Base-by-base conservation (phyloP, 2,797 vertebrate genomes). In the Triplophysa yarkandensis region DNA sequence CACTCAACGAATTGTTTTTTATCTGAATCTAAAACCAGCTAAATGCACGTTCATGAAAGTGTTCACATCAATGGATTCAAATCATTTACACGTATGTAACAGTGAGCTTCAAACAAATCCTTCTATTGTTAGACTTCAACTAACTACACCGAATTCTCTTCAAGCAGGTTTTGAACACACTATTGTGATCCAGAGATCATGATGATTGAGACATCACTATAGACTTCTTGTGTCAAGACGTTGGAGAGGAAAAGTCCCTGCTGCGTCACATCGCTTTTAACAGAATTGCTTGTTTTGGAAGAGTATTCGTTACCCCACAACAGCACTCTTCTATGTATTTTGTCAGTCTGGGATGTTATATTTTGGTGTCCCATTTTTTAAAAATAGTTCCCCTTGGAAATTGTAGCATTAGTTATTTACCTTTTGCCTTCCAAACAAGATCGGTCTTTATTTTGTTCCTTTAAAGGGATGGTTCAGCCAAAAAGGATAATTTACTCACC, bases 1-100 rank as follows among this genome's bases (percentile, higher is more conserved):
- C 76, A 76, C 79, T 81, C 80, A 71, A 78, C 69, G 78, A 85
- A 85, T 67, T 71, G 23, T 55, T 48, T 77, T 50, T 66, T 39
- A 34, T 46, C 16, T 43, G 13, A 4, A 39, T 9, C 17, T 43
- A 8, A 5, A 36, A 1, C 52, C 72, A 74, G 44, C 46, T 67
- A 0, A 41, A 46, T 4, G 28, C 23, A 54, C 23, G 16, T 54
- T 54, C 13, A 52, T 4, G 50, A 25, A 54, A 16, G 50, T 1
- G 14, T 27, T 54, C 11, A 27, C 11, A 50, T 50, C 48, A 50
- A 23, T 23, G 6, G 23, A 54, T 54, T 27, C 9, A 11, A 19
- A 52, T 52, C 21, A 27, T 27, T 54, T 0, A 10, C 9, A 4
- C 10, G 25, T 25, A 11, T 25, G 48, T 27, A 54, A 27, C 11